Evolutionary conservation across 1,140 invertebrate genomes (phyloP), one percentile per base, ranked within the genome.

Genomic region (Pseudachorutes palmiensis): DNA sequence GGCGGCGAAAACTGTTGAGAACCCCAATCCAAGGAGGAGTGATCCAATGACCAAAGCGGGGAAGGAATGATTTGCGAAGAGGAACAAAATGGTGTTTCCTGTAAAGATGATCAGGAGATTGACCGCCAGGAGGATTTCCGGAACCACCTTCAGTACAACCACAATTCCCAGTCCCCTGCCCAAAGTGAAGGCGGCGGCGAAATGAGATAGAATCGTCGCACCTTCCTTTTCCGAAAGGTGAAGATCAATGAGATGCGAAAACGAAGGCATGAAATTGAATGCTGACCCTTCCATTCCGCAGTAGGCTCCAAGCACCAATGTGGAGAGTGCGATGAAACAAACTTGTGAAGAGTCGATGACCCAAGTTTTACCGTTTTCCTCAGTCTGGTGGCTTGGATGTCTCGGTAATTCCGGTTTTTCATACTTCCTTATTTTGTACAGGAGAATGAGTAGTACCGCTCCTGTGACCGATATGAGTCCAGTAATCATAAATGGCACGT

Each of bases 221-320:
- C 41, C 66, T 12, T 68, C 26, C 2, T 19, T 2, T 30, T 51
- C 12, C 1, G 16, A 14, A 9, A 68, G 45, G 19, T 33, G 5
- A 22, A 55, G 19, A 16, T 30, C 31, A 28, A 33, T 49, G 33
- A 51, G 64, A 14, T 55, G 28, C 2, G 60, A 32, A 30, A 68
- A 68, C 1, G 66, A 31, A 1, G 66, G 48, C 1, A 68, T 5
- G 32, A 68, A 68, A 32, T 68, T 36, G 2, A 63, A 41, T 19
- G 66, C 22, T 16, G 14, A 29, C 9, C 51, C 3, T 64, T 68
- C 66, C 51, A 68, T 51, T 24, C 60, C 66, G n/a, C n/a, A 14
- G 45, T 68, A 68, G 24, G 24, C 2, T 3, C 66, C 61, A 9
- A 68, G 22, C 1, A 68, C 3, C 9, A 45, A 3, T 3, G 31